Conservation (phyloP, 2,797 vertebrate genomes). For the Pithecia hirsuta region DNA sequence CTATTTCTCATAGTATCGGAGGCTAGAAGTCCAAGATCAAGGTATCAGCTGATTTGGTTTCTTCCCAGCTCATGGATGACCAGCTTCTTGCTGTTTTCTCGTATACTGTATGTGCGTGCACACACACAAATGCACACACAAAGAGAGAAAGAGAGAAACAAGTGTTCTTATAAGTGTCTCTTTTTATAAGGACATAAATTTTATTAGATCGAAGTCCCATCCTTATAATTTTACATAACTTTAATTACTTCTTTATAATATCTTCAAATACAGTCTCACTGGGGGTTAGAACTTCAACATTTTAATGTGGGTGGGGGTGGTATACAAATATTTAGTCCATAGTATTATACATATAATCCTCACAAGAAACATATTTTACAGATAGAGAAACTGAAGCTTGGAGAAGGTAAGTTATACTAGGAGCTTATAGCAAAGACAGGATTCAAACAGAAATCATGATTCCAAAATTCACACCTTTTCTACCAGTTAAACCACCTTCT, state of each 20-base stretch:
- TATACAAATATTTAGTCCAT: not conserved
- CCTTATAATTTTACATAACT: not conserved
- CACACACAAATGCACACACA: not conserved
- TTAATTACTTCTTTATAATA: not conserved
- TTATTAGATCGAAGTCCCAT: not conserved
- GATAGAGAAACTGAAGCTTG: not conserved
- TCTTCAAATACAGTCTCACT: not conserved
- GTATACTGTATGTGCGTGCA: rapidly evolving
- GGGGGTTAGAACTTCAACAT: not conserved
- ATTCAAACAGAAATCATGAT: not conserved
- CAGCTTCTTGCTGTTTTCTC: not conserved
- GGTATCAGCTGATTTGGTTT: not conserved
- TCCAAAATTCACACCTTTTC: not conserved
- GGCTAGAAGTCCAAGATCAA: not conserved
- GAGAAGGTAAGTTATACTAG: not conserved
- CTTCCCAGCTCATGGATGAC: not conserved
- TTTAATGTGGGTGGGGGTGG: not conserved
- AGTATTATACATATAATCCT: not conserved
- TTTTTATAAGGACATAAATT: not conserved
- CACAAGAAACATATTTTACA: not conserved
- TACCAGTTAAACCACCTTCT: not conserved
- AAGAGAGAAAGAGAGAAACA: not conserved
- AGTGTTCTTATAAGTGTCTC: not conserved
- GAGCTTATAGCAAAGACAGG: not conserved
- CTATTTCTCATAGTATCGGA: not conserved